Conservation (phyloP, 2,888 invertebrate genomes). For the Cerastis rubricosa region DNA sequence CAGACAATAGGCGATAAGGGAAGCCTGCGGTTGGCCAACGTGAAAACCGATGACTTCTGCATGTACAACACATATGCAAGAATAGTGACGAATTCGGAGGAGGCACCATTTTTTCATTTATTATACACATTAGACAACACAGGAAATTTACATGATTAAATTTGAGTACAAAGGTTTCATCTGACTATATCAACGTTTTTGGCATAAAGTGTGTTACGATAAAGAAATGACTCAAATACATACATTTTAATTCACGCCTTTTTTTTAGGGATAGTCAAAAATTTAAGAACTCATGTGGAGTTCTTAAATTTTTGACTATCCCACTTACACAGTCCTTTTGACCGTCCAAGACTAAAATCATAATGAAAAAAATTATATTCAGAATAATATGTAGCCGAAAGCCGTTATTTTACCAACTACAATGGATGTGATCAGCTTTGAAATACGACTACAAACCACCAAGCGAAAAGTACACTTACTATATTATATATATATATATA, state of each 20-base stretch:
- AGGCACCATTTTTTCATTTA: constrained; percentile 13
- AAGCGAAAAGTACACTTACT: too few relatives aligned
- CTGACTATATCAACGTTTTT: neutral
- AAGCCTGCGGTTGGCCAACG: constrained; percentile 80
- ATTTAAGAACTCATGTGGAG: neutral
- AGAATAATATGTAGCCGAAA: neutral
- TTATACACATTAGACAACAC: neutral
- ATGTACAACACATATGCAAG: constrained; percentile 62
- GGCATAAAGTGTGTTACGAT: neutral
- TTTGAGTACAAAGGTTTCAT: neutral
- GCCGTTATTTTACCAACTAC: neutral
- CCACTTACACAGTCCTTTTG: neutral
- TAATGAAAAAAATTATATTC: neutral
- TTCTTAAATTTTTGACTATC: too few relatives aligned
- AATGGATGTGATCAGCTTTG: neutral
- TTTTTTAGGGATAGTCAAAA: neutral
- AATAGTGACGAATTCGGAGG: constrained; percentile 11
- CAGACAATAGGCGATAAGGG: constrained; percentile 85
- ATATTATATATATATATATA: too few relatives aligned
- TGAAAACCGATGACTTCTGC: constrained; percentile 80
- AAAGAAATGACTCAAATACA: neutral
- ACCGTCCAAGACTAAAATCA: neutral
- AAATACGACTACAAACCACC: neutral
- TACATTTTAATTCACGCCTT: neutral
- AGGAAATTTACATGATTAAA: neutral